Evolutionary conservation across 2,797 vertebrate species (phyloP).

Genomic region (Macrochelys suwanniensis): DNA sequence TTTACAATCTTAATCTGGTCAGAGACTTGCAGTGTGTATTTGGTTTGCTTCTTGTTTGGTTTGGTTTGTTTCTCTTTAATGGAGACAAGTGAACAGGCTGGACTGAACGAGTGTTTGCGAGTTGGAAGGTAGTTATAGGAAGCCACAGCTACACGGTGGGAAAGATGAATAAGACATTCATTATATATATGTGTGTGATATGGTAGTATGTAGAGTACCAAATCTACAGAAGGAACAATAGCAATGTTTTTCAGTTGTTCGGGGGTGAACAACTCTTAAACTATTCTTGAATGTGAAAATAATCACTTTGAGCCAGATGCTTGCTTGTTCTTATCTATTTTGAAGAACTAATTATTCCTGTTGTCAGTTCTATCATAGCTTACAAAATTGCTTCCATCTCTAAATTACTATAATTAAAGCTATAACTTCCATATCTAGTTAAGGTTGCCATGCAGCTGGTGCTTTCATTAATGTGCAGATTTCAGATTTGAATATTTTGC

Average conservation of each 20-base stretch:
- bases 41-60: neutral
- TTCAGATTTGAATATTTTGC: conserved; percentile 72
- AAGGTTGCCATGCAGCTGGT: conserved; percentile 81
- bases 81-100: neutral
- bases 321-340: conserved; percentile 78
- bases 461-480: conserved; percentile 81
- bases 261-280: conserved; percentile 68
- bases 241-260: conserved; percentile 48
- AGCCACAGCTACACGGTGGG: neutral
- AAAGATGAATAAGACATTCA: conserved; percentile 7
- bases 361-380: conserved; percentile 74
- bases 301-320: conserved; percentile 70
- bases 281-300: conserved; percentile 60
- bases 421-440: conserved; percentile 80
- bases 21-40: neutral
- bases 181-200: conserved; percentile 11
- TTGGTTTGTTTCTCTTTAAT: neutral
- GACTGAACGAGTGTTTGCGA: neutral
- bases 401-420: conserved; percentile 87
- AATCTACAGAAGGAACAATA: conserved; percentile 23
- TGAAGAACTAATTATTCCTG: conserved; percentile 81
- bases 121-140: neutral
- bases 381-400: conserved; percentile 80
- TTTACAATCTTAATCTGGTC: neutral
- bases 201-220: neutral